phyloP scores from a whole-genome alignment of 2,888 invertebrate genomes.

The Flexamia atlantica region DNA sequence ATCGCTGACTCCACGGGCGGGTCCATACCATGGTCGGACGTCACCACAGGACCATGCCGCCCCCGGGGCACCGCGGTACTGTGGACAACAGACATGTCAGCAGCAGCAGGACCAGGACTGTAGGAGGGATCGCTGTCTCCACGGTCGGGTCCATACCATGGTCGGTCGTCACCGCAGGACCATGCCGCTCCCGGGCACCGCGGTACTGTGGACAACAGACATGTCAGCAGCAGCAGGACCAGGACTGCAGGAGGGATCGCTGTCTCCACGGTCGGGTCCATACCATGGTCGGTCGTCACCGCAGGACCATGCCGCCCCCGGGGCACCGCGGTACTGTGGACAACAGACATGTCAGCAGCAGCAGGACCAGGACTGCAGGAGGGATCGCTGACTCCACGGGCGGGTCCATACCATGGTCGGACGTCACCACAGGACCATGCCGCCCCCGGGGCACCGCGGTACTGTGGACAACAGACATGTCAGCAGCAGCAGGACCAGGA shows the following conservation, averaged over 20 bases:
- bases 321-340: background rate
- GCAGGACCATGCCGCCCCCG: conserved; percentile 24
- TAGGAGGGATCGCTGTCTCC: conserved; percentile 4
- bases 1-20: background rate
- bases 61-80: background rate
- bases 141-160: conserved; percentile 35
- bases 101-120: conserved; percentile 18
- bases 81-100: too few species aligned
- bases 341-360: too few species aligned
- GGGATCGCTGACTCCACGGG: conserved; percentile 18
- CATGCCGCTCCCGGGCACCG: conserved; percentile 15
- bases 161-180: conserved; percentile 30
- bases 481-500: background rate
- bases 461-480: background rate
- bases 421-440: conserved; percentile 35
- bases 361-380: background rate
- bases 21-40: conserved; percentile 37
- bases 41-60: conserved; percentile 41
- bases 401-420: conserved; percentile 36
- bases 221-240: background rate
- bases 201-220: too few species aligned
- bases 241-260: conserved; percentile 15
- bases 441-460: background rate
- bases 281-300: conserved; percentile 50
- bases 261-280: conserved; percentile 7